These are phyloP conservation scores for Cetonia aurata DNA, from an alignment of 2,888 invertebrate genomes.

Conservation along the genomic window DNA sequence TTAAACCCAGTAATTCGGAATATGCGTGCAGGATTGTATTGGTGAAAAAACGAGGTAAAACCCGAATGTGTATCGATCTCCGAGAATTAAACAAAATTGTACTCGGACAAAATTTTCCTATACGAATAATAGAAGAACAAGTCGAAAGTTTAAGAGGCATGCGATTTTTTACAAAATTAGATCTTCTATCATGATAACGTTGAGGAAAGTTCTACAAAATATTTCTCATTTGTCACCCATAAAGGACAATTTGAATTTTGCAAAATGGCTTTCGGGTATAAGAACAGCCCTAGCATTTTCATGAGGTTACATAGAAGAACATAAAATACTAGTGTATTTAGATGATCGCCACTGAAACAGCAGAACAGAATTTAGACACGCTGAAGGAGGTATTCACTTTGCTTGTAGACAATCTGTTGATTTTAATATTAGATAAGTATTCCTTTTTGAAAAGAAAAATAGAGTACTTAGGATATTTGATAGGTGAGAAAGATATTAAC, in stretches of 20 bases:
- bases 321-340: constrained; percentile 30
- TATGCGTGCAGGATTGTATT: constrained; percentile 1
- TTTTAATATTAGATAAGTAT: constrained; percentile 48
- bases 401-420: constrained; percentile 47
- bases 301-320: constrained; percentile 2
- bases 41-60: background rate
- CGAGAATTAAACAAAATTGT: constrained; percentile 15
- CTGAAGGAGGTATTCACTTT: constrained; percentile 39
- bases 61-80: constrained; percentile 8
- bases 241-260: background rate
- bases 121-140: constrained; percentile 2
- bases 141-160: background rate
- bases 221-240: constrained; percentile 16
- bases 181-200: constrained; percentile 8
- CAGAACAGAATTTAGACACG: constrained; percentile 30
- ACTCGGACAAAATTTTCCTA: background rate
- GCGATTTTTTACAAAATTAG: background rate
- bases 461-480: constrained; percentile 51
- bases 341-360: constrained; percentile 12
- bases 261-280: constrained; percentile 3
- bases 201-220: constrained; percentile 7
- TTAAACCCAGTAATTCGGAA: constrained; percentile 14
- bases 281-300: background rate
- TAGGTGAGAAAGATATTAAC: constrained; percentile 48
- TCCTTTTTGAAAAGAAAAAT: constrained; percentile 42